These are phyloP conservation scores for Bos taurus DNA, from an alignment of 2,113 vertebrate genomes.

Conservation along the genomic window ARS-UCD2.0 NC_037356.1:2097501-2098000, in stretches of 20 bases:
- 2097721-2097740: background rate
- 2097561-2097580: background rate
- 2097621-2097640: background rate
- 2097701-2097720: background rate
- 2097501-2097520: background rate
- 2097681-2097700: background rate
- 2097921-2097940: background rate
- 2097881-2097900: background rate
- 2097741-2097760: background rate
- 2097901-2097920: background rate
- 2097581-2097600: background rate
- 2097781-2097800: background rate
- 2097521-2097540: background rate
- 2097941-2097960: background rate
- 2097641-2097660: background rate
- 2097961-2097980: background rate
- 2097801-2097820: background rate
- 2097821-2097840: background rate
- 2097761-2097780: background rate
- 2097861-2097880: background rate
- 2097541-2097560: background rate
- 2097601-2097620: background rate
- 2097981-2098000: background rate
- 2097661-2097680: background rate
- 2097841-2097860: constrained; percentile 26